Evolutionary conservation across 1,140 invertebrate species (phyloP).

Genomic region (Rhopalosiphum maidis): DNA sequence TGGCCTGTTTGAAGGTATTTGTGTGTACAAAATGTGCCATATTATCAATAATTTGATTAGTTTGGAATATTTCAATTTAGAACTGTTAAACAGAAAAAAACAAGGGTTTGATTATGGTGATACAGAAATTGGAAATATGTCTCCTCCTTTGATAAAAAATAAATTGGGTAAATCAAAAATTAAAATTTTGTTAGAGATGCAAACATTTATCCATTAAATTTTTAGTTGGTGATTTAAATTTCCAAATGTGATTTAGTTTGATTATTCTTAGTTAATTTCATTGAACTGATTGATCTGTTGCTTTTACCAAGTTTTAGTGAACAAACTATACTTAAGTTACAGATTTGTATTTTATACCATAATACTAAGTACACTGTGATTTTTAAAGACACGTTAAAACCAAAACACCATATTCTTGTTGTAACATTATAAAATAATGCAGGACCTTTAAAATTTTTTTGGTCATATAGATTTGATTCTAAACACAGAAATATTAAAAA

Average conservation of each 20-base stretch:
- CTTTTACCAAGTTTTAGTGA: not conserved
- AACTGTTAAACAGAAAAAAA: not conserved
- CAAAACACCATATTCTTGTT: slow-evolving; percentile 32
- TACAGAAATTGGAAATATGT: slow-evolving; percentile 20
- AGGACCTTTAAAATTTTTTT: not conserved
- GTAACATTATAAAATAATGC: slow-evolving; percentile 16
- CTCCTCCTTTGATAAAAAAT: slow-evolving; percentile 2
- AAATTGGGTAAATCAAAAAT: not conserved
- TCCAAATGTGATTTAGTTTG: not conserved
- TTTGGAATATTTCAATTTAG: slow-evolving; percentile 16
- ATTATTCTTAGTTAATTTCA: slow-evolving; percentile 10
- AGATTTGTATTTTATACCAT: not conserved
- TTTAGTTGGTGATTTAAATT: slow-evolving; percentile 20
- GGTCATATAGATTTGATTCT: not conserved
- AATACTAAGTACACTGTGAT: not conserved
- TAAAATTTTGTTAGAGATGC: slow-evolving; percentile 9
- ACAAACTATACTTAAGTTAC: not conserved
- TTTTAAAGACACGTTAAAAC: slow-evolving; percentile 10
- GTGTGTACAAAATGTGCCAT: not conserved
- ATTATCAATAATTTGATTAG: not conserved
- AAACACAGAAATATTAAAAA: not conserved
- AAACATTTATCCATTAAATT: not conserved
- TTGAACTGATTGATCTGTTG: slow-evolving; percentile 16
- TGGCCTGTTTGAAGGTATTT: slow-evolving; percentile 13
- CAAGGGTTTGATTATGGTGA: slow-evolving; percentile 41